These are phyloP conservation scores for Illadopsis cleaveri DNA, from an alignment of 2,113 vertebrate genomes.

Conservation along the genomic window DNA sequence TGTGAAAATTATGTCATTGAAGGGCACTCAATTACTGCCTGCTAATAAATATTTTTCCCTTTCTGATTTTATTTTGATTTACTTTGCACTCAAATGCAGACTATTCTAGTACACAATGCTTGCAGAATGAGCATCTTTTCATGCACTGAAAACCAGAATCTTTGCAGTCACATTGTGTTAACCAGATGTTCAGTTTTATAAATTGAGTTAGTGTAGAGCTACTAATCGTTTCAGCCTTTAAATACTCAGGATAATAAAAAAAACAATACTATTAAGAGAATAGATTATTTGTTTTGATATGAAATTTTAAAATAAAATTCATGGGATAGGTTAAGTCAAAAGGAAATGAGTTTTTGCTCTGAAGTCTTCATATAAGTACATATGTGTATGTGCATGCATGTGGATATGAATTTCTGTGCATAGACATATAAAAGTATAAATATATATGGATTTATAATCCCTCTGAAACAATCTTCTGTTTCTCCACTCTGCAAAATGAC, in stretches of 20 bases:
- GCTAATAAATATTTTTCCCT: background rate
- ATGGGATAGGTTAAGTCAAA: background rate
- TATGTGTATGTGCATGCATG: background rate
- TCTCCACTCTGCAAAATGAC: background rate
- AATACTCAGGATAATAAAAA: background rate
- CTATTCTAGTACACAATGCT: background rate
- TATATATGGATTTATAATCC: background rate
- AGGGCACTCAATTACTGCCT: background rate
- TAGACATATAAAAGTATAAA: background rate
- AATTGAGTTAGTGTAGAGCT: background rate
- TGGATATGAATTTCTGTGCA: background rate
- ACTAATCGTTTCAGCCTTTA: background rate
- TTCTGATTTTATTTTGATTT: conserved; percentile 13
- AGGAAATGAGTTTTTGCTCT: conserved; percentile 21
- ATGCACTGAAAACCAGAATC: background rate
- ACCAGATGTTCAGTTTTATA: background rate
- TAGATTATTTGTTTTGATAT: conserved; percentile 28
- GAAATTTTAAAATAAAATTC: conserved; percentile 17
- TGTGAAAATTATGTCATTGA: background rate
- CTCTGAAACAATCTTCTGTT: background rate
- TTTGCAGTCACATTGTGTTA: background rate
- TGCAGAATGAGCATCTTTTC: background rate
- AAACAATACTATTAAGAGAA: background rate
- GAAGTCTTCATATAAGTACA: background rate
- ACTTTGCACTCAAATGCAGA: background rate